Base-by-base conservation (phyloP, 2,888 invertebrate species). In the Exocentrus adspersus region DNA sequence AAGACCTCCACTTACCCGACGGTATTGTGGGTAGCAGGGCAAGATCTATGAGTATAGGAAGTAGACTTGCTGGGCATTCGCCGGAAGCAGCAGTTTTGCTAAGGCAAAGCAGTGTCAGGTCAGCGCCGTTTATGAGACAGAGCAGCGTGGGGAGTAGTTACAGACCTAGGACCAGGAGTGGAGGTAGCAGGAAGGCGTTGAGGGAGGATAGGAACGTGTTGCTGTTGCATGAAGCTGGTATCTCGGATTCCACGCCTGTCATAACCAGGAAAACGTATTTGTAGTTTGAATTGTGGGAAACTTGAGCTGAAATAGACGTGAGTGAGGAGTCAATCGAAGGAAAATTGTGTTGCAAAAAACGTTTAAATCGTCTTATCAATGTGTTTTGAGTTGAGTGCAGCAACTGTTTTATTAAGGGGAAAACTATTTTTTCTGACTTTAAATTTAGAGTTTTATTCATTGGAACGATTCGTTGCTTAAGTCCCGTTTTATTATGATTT, bases 221-320 rank as follows among this genome's bases (percentile, higher is more conserved):
- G 17, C 30, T 72, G 7, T 46, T 64, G 54, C 60, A 66, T 20
- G 69, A 71, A 43, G 41, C 46, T 24, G 62, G 62, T 17, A 60
- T 70, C 17, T 48, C 67, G n/a, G 60, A 65, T 58, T 72, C 72
- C 9, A 72, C 72, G 4, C 72, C 72, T 16, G 62, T 72, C 14
- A 43, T 54, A 4, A 6, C 65, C 2, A 56, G 69, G 45, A 72
- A 68, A 45, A 56, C 43, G 6, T 56, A 56, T 12, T 1, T 56
- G 10, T 45, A 56, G 20, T 7, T 32, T 32, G n/a, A 7, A 24
- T 24, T 24, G 3, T 24, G n/a, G n/a, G n/a, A 24, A 24, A 24
- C 24, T 7, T 24, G 7, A n/a, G n/a, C n/a, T n/a, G n/a, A n/a
- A n/a, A n/a, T n/a, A n/a, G n/a, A n/a, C n/a, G n/a, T n/a, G n/a